Conservation (phyloP, 2,113 vertebrate genomes). For the Myxocyprinus asiaticus region DNA sequence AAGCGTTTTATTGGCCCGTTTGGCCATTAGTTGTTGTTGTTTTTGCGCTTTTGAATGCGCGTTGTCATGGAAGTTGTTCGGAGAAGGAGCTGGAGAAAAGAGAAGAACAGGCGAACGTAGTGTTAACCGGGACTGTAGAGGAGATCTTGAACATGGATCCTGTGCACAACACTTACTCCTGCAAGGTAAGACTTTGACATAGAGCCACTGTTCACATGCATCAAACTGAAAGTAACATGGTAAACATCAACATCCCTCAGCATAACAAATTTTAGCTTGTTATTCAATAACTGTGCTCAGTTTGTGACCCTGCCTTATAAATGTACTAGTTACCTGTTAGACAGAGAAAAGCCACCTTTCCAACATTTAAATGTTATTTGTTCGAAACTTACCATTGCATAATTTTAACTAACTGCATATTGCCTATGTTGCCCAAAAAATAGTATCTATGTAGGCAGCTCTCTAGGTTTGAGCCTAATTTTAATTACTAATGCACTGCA, state of each 20-base stretch:
- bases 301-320: not conserved
- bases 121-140: constrained; percentile 94
- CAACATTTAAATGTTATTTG: no score
- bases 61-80: constrained; percentile 77
- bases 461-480: no score
- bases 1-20: constrained; percentile 51
- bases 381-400: no score
- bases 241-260: not conserved
- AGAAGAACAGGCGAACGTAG: constrained; percentile 90
- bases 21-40: constrained; percentile 68
- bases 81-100: constrained; percentile 87
- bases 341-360: no score
- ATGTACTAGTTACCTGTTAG: no score
- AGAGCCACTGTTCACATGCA: not conserved
- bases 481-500: no score
- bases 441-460: no score
- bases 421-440: no score
- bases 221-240: constrained; percentile 25
- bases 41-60: constrained; percentile 65
- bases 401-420: no score
- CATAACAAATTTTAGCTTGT: no score
- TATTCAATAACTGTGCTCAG: no score
- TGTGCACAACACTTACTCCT: constrained; percentile 93
- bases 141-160: constrained; percentile 96
- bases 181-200: constrained; percentile 82